phyloP scores from a whole-genome alignment of 2,113 vertebrate genomes.

The Callospermophilus lateralis region DNA sequence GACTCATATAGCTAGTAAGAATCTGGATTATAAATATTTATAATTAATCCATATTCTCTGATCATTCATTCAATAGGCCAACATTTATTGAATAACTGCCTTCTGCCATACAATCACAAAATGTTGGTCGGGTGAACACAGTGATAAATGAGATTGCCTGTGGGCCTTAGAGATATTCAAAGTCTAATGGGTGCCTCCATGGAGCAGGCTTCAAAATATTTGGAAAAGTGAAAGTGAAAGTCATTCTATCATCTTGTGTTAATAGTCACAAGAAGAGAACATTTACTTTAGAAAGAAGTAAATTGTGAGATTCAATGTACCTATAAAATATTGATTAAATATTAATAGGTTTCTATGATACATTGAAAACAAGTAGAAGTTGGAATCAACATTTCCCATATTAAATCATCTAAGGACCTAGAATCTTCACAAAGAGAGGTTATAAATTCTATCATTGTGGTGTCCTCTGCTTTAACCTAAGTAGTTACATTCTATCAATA shows the following conservation, averaged over 20 bases:
- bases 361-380: constrained; percentile 28
- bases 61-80: constrained; percentile 50
- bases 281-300: constrained; percentile 61
- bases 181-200: neutral
- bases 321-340: constrained; percentile 58
- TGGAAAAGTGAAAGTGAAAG: constrained; percentile 68
- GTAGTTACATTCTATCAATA: neutral
- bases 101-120: constrained; percentile 16
- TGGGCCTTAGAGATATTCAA: neutral
- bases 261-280: constrained; percentile 59
- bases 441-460: neutral
- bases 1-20: neutral
- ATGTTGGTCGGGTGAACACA: neutral
- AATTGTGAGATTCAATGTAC: constrained; percentile 46
- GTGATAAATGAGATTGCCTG: constrained; percentile 50
- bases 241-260: constrained; percentile 51
- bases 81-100: constrained; percentile 45
- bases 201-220: constrained; percentile 58
- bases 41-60: constrained; percentile 38
- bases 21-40: constrained; percentile 59
- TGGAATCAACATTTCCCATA: constrained; percentile 34
- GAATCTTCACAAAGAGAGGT: neutral
- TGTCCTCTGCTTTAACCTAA: neutral
- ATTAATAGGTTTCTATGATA: constrained; percentile 42
- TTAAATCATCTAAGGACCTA: constrained; percentile 28